phyloP scores from a whole-genome alignment of 2,113 vertebrate species.

The Nannobrachium achirus region DNA sequence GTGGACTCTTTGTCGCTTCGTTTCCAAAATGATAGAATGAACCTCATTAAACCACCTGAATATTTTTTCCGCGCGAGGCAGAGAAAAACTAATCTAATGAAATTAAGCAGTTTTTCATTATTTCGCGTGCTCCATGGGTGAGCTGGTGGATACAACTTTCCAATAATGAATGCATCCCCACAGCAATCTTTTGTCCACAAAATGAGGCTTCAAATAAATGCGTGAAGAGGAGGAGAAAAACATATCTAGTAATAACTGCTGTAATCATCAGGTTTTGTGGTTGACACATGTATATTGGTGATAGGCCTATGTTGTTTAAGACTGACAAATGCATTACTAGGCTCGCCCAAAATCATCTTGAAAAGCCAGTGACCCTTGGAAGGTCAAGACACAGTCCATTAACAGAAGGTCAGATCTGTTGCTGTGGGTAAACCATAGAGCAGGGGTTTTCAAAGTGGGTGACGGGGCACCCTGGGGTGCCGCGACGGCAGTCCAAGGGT shows the following conservation, averaged over 20 bases:
- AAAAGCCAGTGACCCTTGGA: slow-evolving; percentile 47
- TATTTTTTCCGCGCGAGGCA: slow-evolving; percentile 10
- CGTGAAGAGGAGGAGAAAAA: neutral
- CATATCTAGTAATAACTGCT: too few species aligned
- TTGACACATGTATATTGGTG: too few species aligned
- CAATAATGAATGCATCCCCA: slow-evolving; percentile 42
- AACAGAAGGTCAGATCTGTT: slow-evolving; percentile 12
- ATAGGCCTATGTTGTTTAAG: too few species aligned
- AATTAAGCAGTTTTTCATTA: slow-evolving; percentile 31
- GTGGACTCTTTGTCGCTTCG: slow-evolving; percentile 17
- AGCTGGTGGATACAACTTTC: slow-evolving; percentile 28
- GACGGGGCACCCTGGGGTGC: too few species aligned
- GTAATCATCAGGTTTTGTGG: too few species aligned
- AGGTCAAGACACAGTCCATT: slow-evolving; percentile 34
- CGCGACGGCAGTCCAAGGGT: too few species aligned
- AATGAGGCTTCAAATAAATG: neutral
- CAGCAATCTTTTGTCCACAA: neutral
- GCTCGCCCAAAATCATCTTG: neutral
- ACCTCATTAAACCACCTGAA: slow-evolving; percentile 48
- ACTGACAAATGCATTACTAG: slow-evolving; percentile 31
- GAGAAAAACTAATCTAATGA: slow-evolving; percentile 57
- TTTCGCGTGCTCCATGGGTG: slow-evolving; percentile 1
- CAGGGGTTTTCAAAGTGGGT: too few species aligned
- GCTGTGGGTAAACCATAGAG: slow-evolving; percentile 12
- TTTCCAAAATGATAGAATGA: slow-evolving; percentile 21